Conservation (phyloP, 92 coral and sea anemone species). For the Siderastrea siderea region DNA sequence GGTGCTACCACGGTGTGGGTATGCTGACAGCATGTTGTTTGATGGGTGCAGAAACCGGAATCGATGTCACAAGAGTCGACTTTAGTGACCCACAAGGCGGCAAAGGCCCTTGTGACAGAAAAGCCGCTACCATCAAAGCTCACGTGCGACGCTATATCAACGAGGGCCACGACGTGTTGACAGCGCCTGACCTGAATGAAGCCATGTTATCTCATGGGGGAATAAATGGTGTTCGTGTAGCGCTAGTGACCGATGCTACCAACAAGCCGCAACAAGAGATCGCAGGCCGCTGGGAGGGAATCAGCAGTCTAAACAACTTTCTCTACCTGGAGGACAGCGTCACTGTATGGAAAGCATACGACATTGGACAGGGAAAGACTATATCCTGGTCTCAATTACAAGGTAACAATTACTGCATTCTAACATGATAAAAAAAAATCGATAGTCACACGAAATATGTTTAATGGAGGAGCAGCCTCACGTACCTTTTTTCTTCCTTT, state of each 20-base stretch:
- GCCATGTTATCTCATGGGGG: too few relatives aligned
- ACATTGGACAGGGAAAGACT: conserved; percentile 28
- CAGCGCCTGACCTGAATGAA: too few relatives aligned
- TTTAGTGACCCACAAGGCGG: too few relatives aligned
- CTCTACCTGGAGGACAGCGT: conserved; percentile 14
- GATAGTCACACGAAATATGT: too few relatives aligned
- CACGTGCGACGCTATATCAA: too few relatives aligned
- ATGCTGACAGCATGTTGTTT: conserved; percentile 42
- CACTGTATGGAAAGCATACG: conserved; percentile 52
- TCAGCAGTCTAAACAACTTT: conserved; percentile 51
- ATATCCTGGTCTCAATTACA: neutral
- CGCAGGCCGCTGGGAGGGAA: conserved; percentile 25
- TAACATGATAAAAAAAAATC: too few relatives aligned
- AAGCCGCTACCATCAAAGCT: too few relatives aligned
- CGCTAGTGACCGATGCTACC: too few relatives aligned
- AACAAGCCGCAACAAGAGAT: neutral
- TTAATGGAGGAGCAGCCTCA: too few relatives aligned
- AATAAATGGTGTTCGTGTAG: too few relatives aligned
- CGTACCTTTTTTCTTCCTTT: too few relatives aligned
- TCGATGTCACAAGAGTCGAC: neutral
- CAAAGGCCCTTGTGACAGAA: neutral
- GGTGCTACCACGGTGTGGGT: conserved; percentile 49
- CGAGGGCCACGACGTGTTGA: too few relatives aligned
- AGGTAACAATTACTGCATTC: neutral
- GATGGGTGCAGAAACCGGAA: conserved; percentile 10